phyloP scores from a whole-genome alignment of 2,888 invertebrate species.

The Chrysomela aeneicollis region DNA sequence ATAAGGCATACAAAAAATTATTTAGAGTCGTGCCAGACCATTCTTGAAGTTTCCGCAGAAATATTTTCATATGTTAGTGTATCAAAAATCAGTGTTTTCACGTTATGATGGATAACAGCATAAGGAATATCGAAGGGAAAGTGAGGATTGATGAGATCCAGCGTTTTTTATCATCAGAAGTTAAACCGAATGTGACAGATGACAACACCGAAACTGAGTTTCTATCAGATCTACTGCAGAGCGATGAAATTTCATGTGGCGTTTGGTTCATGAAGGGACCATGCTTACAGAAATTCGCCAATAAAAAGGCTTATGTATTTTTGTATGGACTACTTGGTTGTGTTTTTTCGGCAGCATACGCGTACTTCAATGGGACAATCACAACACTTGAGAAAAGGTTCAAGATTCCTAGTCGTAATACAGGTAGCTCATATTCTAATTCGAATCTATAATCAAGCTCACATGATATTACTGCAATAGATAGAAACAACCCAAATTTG shows the following conservation, averaged over 20 bases:
- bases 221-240: constrained; percentile 51
- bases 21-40: no score
- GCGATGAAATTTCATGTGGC: constrained; percentile 72
- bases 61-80: not conserved
- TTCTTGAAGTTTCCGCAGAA: not conserved
- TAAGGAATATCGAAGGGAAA: not conserved
- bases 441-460: no score
- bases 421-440: constrained; percentile 62
- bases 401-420: constrained; percentile 75
- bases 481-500: no score
- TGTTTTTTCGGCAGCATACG: constrained; percentile 73
- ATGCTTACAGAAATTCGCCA: constrained; percentile 68
- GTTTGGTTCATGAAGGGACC: constrained; percentile 68
- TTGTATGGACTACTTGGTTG: constrained; percentile 74
- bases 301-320: constrained; percentile 68
- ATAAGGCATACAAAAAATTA: not conserved
- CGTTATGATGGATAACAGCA: not conserved
- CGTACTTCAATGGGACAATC: constrained; percentile 78
- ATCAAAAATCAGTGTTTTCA: not conserved
- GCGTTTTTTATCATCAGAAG: constrained; percentile 17
- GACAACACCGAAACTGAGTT: constrained; percentile 23
- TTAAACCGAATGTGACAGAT: constrained; percentile 25
- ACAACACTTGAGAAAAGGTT: constrained; percentile 78
- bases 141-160: not conserved
- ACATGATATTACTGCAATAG: no score